Evolutionary conservation across 2,797 vertebrate species (phyloP).

Genomic region (Cetoscarus ocellatus): DNA sequence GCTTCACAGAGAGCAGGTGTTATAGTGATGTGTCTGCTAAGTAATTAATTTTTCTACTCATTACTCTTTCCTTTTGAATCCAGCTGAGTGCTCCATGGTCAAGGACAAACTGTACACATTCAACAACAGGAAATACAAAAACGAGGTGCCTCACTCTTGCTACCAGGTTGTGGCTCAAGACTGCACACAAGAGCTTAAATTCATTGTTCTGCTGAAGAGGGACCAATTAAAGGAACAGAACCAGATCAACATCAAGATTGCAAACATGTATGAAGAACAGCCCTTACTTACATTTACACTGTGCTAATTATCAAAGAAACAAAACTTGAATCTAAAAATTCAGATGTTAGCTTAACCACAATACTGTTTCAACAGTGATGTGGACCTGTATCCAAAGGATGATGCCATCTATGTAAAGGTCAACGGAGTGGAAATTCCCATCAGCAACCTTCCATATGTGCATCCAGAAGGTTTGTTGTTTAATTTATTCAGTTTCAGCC

Average conservation of each 20-base stretch:
- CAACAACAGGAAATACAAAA: constrained; percentile 73
- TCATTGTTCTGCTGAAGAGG: constrained; percentile 85
- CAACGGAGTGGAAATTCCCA: constrained; percentile 76
- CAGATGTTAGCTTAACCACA: background rate
- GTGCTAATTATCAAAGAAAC: background rate
- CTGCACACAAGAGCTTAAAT: constrained; percentile 86
- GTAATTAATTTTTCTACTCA: background rate
- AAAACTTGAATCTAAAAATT: background rate
- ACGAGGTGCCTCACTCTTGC: constrained; percentile 83
- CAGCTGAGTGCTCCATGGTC: constrained; percentile 69
- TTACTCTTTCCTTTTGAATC: background rate
- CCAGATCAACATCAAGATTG: constrained; percentile 80
- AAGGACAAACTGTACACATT: constrained; percentile 67
- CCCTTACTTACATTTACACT: background rate
- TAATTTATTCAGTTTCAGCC: background rate
- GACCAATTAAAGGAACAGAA: constrained; percentile 68
- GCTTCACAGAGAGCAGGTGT: background rate
- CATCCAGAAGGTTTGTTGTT: constrained; percentile 63
- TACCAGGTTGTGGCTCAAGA: constrained; percentile 88
- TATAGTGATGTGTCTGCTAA: background rate
- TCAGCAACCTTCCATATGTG: constrained; percentile 72
- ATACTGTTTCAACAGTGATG: constrained; percentile 75
- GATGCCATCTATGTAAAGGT: constrained; percentile 74
- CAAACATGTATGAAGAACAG: constrained; percentile 80
- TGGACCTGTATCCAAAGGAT: constrained; percentile 79